Percentiles rank a stretch among this genome's conserved stretches.
Conservation (phyloP, 2,888 invertebrate genomes). For the Papilio gigon region DNA sequence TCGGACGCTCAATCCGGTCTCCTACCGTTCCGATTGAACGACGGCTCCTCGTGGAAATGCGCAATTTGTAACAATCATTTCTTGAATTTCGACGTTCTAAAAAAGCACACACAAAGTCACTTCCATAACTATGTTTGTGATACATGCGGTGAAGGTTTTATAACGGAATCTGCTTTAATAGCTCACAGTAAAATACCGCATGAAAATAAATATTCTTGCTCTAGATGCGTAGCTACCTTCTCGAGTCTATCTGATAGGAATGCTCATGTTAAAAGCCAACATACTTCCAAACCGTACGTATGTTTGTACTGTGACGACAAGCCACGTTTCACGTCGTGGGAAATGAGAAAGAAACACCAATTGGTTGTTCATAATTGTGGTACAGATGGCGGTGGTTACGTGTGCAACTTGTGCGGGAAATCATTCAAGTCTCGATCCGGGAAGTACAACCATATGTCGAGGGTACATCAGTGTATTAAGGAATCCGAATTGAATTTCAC, state of each 20-base stretch:
- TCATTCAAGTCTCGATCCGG: conserved; percentile 75
- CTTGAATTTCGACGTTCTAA: conserved; percentile 72
- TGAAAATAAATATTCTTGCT: conserved; percentile 74
- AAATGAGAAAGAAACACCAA: conserved; percentile 70
- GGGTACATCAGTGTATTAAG: conserved; percentile 73
- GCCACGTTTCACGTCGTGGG: conserved; percentile 76
- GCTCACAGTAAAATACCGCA: conserved; percentile 76
- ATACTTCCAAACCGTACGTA: conserved; percentile 72
- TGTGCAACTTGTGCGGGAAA: conserved; percentile 73
- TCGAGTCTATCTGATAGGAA: conserved; percentile 70
- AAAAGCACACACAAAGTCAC: conserved; percentile 73
- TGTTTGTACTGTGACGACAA: conserved; percentile 74
- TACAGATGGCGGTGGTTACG: conserved; percentile 72
- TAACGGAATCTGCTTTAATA: conserved; percentile 75
- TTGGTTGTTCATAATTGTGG: conserved; percentile 75
- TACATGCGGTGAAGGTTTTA: conserved; percentile 76
- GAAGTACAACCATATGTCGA: conserved; percentile 76
- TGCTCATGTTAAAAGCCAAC: conserved; percentile 72
- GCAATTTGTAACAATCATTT: conserved; percentile 74
- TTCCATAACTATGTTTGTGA: conserved; percentile 78
- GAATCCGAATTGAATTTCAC: conserved; percentile 73
- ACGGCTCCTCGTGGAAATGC: conserved; percentile 74
- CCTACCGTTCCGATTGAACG: conserved; percentile 69
- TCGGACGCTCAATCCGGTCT: conserved; percentile 72
- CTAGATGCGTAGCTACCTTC: conserved; percentile 73